Conservation (phyloP, 2,888 invertebrate genomes). For the Platycnemis pennipes region DNA sequence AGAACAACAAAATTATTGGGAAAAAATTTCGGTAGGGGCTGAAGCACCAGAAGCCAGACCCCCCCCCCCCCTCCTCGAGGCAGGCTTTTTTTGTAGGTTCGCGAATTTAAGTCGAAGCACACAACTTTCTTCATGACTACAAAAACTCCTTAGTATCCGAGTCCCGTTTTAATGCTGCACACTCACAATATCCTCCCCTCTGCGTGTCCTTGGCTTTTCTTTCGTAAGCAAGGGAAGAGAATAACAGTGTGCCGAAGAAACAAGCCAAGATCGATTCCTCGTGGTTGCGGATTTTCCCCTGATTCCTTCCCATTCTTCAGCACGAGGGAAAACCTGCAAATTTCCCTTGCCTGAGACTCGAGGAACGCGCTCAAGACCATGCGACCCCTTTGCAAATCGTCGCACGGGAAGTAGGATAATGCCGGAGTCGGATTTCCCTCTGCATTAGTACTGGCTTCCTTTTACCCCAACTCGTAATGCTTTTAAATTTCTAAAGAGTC, state of each 20-base stretch:
- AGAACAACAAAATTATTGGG: too few species aligned
- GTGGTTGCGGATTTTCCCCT: not conserved
- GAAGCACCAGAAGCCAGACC: not conserved
- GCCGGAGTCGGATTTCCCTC: conserved; percentile 2
- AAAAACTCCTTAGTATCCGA: not conserved
- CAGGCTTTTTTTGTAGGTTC: conserved; percentile 2
- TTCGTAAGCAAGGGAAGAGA: not conserved
- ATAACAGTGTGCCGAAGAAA: not conserved
- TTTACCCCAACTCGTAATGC: conserved; percentile 23
- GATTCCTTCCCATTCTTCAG: not conserved
- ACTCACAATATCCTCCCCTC: conserved; percentile 15
- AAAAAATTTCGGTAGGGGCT: too few species aligned
- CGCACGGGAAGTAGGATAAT: not conserved
- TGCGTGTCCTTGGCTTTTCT: not conserved
- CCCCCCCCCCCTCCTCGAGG: not conserved
- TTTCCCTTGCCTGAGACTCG: not conserved
- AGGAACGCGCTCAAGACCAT: not conserved
- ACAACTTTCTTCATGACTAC: conserved; percentile 19
- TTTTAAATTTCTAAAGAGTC: conserved; percentile 32
- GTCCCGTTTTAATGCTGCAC: not conserved
- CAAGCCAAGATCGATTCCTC: not conserved
- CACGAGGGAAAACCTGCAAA: not conserved
- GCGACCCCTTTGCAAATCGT: conserved; percentile 28
- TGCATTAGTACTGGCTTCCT: conserved; percentile 18
- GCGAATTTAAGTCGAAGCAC: not conserved